Base-by-base conservation (phyloP, 2,113 vertebrate species). In the Piprites chloris region DNA sequence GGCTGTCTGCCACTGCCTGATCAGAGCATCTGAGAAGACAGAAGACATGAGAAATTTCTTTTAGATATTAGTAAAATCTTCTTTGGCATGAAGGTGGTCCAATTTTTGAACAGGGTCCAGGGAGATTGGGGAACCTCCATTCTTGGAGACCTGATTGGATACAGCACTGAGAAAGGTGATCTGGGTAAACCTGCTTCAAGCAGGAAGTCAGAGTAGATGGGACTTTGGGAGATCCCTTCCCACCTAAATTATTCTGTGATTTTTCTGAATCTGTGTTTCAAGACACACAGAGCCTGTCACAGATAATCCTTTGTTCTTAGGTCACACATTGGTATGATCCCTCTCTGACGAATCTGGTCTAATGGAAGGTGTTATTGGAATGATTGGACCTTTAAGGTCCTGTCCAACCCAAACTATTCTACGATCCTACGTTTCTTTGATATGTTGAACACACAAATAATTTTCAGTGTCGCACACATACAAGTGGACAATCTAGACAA, bases 401-500 rank as follows among this genome's bases (percentile, higher is more conserved):
- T 33, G 4, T 33, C 52, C 21, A 41, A 47, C 8, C 4, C 47
- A 62, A 62, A 32, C n/a, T 5, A 35, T 42, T 62, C n/a, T 14
- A 24, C 23, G 26, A 42, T 42, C 42, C 41, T 35, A 24, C 27
- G 26, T 35, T 55, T 55, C 41, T 35, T 83, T 49, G 23, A 6
- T 56, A 21, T 30, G 8, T 7, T 49, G 19, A 74, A 41, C 7
- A 44, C 0, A 1, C 1, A 63, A 63, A 15, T 32, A 0, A 28
- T 37, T 86, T 88, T 59, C 52, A 67, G 11, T 9, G 24, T 79
- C 23, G n/a, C 28, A 37, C 26, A 32, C 13, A 17, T 11, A n/a
- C 7, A 78, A 71, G 17, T 14, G 11, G 13, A 28, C 0, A 1
- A 63, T 21, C 42, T 53, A 82, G 69, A 59, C 17, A 35, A 33